Evolutionary conservation across 2,797 vertebrate genomes (phyloP).

Genomic region (Cryptoblepharus egeriae): DNA sequence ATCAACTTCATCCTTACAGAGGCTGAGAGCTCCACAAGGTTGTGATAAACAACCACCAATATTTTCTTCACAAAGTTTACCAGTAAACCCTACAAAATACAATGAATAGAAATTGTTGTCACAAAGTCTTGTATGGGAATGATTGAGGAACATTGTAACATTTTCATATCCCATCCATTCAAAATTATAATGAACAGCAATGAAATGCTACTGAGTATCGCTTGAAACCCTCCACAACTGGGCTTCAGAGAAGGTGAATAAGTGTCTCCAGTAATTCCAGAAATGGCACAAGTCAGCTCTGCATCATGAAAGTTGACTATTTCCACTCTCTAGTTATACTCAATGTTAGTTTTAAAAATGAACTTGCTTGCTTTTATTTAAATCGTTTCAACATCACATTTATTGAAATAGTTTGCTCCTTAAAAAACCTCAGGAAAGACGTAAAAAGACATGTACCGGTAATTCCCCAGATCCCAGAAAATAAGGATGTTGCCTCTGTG

Average conservation of each 20-base stretch:
- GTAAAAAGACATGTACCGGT: background rate
- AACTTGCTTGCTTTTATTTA: background rate
- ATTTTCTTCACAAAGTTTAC: slow-evolving; percentile 80
- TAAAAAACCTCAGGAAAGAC: background rate
- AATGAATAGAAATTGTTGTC: background rate
- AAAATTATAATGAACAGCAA: background rate
- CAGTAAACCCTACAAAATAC: slow-evolving; percentile 77
- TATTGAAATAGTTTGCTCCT: background rate
- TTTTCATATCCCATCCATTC: background rate
- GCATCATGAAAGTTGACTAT: background rate
- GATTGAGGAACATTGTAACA: no score
- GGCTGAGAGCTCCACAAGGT: slow-evolving; percentile 82
- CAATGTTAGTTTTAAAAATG: background rate
- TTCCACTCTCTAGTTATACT: background rate
- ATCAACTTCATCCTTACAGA: slow-evolving; percentile 78
- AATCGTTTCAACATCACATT: background rate
- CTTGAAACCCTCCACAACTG: background rate
- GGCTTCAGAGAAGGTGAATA: background rate
- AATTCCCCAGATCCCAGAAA: background rate
- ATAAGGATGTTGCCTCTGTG: background rate
- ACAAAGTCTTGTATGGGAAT: background rate
- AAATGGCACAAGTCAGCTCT: background rate
- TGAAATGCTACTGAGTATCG: background rate
- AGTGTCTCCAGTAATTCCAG: background rate
- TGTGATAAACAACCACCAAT: slow-evolving; percentile 76